Conservation (phyloP, 1,140 invertebrate species). For the Stegodyphus mimosarum region DNA sequence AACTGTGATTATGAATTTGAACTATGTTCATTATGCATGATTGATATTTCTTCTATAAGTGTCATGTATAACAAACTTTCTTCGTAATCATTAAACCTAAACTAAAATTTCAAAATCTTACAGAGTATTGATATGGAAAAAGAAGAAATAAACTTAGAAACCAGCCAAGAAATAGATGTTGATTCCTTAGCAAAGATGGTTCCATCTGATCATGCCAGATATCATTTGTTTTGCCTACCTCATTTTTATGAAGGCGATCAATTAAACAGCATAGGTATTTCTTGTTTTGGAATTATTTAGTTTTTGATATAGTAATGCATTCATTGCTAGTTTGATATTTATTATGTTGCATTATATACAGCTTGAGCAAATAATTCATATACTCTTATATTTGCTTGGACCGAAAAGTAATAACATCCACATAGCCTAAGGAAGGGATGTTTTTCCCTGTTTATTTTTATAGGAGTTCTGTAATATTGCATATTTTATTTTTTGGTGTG, state of each 20-base stretch:
- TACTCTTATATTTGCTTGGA: background rate
- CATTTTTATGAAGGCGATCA: constrained; percentile 94
- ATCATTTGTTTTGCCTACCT: constrained; percentile 91
- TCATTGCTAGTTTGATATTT: background rate
- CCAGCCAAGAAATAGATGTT: constrained; percentile 74
- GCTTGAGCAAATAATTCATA: background rate
- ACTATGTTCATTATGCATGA: too few relatives aligned
- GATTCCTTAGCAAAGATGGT: constrained; percentile 79
- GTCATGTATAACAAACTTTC: background rate
- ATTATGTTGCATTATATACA: background rate
- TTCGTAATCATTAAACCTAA: background rate
- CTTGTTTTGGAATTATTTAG: constrained; percentile 44
- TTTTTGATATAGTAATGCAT: background rate
- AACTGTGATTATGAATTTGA: too few relatives aligned
- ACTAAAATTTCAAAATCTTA: constrained; percentile 64
- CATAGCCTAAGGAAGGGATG: too few relatives aligned
- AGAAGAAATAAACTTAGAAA: constrained; percentile 82
- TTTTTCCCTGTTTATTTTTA: too few relatives aligned
- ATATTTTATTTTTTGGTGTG: too few relatives aligned
- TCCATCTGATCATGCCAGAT: constrained; percentile 85
- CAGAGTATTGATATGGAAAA: constrained; percentile 75
- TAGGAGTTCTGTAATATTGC: too few relatives aligned
- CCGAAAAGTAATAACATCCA: too few relatives aligned
- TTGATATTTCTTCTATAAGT: too few relatives aligned
- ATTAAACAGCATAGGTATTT: constrained; percentile 80